Evolutionary conservation across 1,140 invertebrate species (phyloP).

Genomic region (Araneus ventricosus): DNA sequence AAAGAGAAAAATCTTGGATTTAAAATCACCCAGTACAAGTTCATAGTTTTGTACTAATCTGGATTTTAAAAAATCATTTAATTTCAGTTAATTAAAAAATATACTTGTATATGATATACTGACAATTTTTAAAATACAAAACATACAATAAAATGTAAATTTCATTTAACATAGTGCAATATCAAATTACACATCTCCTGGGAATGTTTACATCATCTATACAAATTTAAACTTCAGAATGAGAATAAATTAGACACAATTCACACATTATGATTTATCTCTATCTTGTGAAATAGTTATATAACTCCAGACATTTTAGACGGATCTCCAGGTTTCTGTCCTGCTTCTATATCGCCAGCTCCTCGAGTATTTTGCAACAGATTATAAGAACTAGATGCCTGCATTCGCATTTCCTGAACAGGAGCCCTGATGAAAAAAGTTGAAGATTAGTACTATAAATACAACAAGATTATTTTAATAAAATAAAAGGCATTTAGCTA

Average conservation of each 20-base stretch:
- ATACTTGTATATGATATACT: neutral
- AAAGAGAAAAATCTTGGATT: neutral
- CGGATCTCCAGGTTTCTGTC: slow-evolving; percentile 2
- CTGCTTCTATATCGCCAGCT: slow-evolving; percentile 60
- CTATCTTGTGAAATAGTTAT: slow-evolving; percentile 17
- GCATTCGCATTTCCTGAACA: slow-evolving; percentile 67
- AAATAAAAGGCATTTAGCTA: too few relatives aligned
- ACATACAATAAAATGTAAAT: neutral
- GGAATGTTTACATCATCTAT: neutral
- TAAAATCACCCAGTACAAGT: neutral
- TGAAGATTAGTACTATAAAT: neutral
- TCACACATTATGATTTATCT: neutral
- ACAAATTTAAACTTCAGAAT: neutral
- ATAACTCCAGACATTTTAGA: slow-evolving; percentile 34
- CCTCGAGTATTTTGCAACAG: slow-evolving; percentile 46
- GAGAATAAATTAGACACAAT: slow-evolving; percentile 3
- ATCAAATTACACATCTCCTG: slow-evolving; percentile 4
- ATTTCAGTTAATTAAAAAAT: neutral
- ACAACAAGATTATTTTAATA: too few relatives aligned
- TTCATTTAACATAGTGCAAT: neutral
- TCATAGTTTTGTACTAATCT: neutral
- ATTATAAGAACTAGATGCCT: slow-evolving; percentile 74
- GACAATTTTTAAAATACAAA: neutral
- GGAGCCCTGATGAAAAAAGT: slow-evolving; percentile 41
- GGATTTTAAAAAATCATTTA: neutral